Evolutionary conservation across 2,797 vertebrate genomes (phyloP).

Genomic region (Ceryle rudis): DNA sequence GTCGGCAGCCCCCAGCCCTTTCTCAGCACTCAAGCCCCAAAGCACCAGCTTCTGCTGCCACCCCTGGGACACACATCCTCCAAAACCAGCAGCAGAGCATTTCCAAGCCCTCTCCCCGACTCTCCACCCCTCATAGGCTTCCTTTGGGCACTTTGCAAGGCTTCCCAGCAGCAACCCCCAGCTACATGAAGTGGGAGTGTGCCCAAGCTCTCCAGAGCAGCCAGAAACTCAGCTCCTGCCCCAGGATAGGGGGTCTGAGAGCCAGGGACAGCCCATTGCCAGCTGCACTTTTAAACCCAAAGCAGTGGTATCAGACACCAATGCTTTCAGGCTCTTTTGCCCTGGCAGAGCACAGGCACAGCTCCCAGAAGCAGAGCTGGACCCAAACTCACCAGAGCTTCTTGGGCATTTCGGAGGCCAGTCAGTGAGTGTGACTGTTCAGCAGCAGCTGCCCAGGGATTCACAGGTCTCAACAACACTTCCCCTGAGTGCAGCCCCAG

Average conservation of each 20-base stretch:
- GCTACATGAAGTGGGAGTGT: rapidly evolving
- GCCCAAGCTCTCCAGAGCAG: neutral
- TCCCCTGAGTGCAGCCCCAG: neutral
- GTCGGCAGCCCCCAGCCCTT: neutral
- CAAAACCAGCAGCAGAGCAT: neutral
- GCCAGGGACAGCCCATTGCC: rapidly evolving
- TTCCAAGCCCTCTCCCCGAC: neutral
- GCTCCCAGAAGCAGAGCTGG: neutral
- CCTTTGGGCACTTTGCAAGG: neutral
- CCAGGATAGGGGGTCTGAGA: rapidly evolving
- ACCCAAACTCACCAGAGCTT: slow-evolving; percentile 1
- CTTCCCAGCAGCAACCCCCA: neutral
- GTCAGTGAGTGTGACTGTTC: rapidly evolving
- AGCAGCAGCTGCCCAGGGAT: neutral
- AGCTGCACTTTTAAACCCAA: rapidly evolving
- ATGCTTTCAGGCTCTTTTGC: rapidly evolving
- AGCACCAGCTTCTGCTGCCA: neutral
- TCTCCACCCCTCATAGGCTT: neutral
- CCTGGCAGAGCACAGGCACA: neutral
- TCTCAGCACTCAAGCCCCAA: rapidly evolving
- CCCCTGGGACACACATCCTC: neutral
- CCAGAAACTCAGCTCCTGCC: neutral
- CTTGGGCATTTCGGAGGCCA: neutral
- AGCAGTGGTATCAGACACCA: rapidly evolving
- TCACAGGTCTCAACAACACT: neutral